Percentiles rank a stretch among this genome's conserved stretches.
Conservation (phyloP, 2,797 vertebrate species). For the Rhincodon typus region DNA sequence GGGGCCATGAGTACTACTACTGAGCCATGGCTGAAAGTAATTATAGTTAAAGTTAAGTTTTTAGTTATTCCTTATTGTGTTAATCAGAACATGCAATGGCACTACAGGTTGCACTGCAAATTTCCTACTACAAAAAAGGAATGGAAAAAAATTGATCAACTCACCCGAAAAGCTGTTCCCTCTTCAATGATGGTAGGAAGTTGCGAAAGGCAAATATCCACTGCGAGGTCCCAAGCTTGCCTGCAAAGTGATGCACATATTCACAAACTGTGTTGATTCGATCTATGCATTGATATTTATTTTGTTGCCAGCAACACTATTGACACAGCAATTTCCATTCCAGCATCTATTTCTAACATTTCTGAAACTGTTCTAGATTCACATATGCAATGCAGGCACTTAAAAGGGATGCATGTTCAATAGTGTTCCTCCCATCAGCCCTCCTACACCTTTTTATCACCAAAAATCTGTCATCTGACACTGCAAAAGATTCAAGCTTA, state of each 20-base stretch:
- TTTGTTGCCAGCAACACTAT: background rate
- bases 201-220: slow-evolving; percentile 96
- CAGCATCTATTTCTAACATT: background rate
- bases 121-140: background rate
- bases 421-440: background rate
- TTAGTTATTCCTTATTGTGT: background rate
- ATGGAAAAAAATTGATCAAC: slow-evolving; percentile 42
- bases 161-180: slow-evolving; percentile 91
- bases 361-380: background rate
- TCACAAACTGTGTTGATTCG: background rate
- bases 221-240: slow-evolving; percentile 96
- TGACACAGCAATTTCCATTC: background rate
- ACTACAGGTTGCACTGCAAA: background rate
- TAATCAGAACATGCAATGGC: background rate
- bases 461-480: background rate
- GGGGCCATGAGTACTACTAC: too few species aligned
- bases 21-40: background rate
- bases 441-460: background rate
- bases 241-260: slow-evolving; percentile 50
- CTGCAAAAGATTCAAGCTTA: background rate
- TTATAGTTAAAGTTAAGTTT: background rate
- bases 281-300: background rate
- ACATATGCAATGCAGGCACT: background rate
- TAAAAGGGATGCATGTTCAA: background rate
- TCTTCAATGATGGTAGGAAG: slow-evolving; percentile 96